Evolutionary conservation across 2,113 vertebrate genomes (phyloP).

Genomic region (cat (Felis catus)): F.catus_Fca126_mat1.0 CM031411.1:17772001-17772500

Average conservation of each 20-base stretch:
- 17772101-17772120: conserved; percentile 10
- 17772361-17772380: conserved; percentile 5
- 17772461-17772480: background rate
- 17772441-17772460: background rate
- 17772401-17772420: background rate
- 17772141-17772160: background rate
- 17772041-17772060: conserved; percentile 24
- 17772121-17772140: conserved; percentile 45
- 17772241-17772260: conserved; percentile 43
- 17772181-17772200: background rate
- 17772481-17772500: background rate
- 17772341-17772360: conserved; percentile 6
- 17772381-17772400: conserved; percentile 35
- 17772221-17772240: conserved; percentile 36
- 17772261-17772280: background rate
- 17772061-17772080: background rate
- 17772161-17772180: conserved; percentile 19
- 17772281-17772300: conserved; percentile 11
- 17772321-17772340: conserved; percentile 47
- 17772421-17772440: background rate
- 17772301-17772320: conserved; percentile 48
- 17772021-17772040: background rate
- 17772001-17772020: conserved; percentile 41
- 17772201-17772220: background rate
- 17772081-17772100: background rate